A percentile compares a stretch with the other conserved stretches of the same genome.
Evolutionary conservation across 2,113 vertebrate species (phyloP).

Genomic region (Apus apus): DNA sequence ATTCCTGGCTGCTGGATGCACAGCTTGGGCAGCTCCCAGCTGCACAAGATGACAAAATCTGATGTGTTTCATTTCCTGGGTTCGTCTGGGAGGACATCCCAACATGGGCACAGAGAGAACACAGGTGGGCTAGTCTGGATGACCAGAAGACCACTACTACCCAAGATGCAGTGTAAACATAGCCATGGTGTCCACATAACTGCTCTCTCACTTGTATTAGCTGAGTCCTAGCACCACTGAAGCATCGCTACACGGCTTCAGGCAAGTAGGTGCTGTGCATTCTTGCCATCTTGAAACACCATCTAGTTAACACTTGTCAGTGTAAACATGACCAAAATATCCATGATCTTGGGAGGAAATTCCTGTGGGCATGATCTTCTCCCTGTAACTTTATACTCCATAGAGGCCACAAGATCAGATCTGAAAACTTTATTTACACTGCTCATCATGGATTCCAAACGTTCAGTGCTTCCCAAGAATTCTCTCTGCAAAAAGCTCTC

Average conservation of each 20-base stretch:
- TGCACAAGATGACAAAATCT: neutral
- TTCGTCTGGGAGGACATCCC: neutral
- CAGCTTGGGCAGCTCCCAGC: neutral
- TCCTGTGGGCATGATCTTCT: neutral
- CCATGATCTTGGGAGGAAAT: neutral
- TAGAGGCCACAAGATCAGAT: neutral
- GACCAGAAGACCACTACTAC: neutral
- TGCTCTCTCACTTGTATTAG: neutral
- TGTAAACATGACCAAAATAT: neutral
- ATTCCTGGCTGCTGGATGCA: neutral
- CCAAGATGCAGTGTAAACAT: neutral
- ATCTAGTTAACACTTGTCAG: neutral
- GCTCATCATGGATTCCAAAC: neutral
- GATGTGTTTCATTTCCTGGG: neutral
- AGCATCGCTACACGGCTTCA: neutral
- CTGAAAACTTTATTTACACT: neutral
- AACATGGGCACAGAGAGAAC: neutral
- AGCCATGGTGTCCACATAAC: neutral
- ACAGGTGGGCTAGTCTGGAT: neutral
- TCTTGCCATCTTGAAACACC: neutral
- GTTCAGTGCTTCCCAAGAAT: neutral
- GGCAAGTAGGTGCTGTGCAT: neutral
- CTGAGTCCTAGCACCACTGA: neutral
- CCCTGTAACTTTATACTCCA: neutral
- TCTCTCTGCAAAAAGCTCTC: neutral